Evolutionary conservation across 2,113 vertebrate species (phyloP).

Genomic region (Cariama cristata): DNA sequence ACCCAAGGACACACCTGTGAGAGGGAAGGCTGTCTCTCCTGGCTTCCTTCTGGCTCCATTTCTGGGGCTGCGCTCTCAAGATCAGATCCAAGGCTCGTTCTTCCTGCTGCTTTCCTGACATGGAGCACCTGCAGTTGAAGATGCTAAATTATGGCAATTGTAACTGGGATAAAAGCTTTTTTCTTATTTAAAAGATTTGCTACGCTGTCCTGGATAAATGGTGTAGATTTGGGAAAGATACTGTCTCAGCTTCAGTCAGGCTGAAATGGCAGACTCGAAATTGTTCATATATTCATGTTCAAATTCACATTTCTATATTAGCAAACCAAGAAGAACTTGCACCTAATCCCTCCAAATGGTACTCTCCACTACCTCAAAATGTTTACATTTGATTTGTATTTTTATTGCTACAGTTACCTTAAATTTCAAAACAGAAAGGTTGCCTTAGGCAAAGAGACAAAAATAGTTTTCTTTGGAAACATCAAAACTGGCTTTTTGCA

Average conservation of each 20-base stretch:
- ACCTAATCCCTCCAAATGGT: neutral
- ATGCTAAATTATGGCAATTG: neutral
- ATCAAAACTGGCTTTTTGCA: neutral
- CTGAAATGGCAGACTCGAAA: neutral
- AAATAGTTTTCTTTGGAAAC: neutral
- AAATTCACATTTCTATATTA: neutral
- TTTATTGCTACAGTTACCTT: neutral
- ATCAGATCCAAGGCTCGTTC: neutral
- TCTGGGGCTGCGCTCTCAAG: neutral
- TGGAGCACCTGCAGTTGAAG: slow-evolving; percentile 70
- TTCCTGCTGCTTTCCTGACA: neutral
- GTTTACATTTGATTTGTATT: neutral
- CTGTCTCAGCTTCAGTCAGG: neutral
- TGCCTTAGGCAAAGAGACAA: neutral
- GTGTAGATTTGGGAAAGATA: neutral
- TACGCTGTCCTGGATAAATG: neutral
- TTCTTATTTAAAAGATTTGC: neutral
- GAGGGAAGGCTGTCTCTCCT: neutral
- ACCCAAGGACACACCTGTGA: neutral
- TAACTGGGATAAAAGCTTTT: neutral
- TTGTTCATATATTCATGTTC: neutral
- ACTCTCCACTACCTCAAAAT: neutral
- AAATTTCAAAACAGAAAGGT: neutral
- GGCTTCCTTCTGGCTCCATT: neutral
- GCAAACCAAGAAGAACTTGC: neutral